Percentiles rank a stretch among this genome's conserved stretches.
Conservation (phyloP, 2,797 vertebrate genomes). For the Megalops cyprinoides region DNA sequence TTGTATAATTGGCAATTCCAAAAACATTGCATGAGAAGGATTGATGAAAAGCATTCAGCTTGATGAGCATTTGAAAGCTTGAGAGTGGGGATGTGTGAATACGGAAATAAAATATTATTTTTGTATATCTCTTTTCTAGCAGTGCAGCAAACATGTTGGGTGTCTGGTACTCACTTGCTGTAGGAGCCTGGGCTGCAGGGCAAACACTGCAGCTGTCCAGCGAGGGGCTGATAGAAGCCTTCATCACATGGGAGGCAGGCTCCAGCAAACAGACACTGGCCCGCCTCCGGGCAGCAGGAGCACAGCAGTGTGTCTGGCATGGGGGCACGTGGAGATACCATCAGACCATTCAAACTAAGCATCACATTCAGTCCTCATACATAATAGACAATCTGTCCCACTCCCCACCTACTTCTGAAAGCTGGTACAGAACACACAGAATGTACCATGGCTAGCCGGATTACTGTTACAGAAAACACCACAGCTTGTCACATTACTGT, state of each 20-base stretch:
- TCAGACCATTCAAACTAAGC: neutral
- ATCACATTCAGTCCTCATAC: neutral
- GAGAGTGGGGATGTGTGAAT: neutral
- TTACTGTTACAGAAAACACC: no score
- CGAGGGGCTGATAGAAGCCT: conserved; percentile 78
- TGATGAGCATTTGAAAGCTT: neutral
- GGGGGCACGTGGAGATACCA: neutral
- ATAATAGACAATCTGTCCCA: neutral
- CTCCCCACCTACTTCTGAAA: neutral
- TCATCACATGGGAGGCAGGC: conserved; percentile 73
- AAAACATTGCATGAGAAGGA: neutral
- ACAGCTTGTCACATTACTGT: neutral
- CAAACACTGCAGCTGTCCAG: conserved; percentile 73
- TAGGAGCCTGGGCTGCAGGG: conserved; percentile 79
- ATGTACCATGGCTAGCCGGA: neutral
- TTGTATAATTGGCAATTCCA: neutral
- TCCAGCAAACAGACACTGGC: conserved; percentile 68
- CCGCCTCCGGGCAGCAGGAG: conserved; percentile 70
- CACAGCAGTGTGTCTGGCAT: conserved; percentile 76
- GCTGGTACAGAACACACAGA: no score
- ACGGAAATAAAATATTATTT: no score
- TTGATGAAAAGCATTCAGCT: neutral
- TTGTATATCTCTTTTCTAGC: no score
- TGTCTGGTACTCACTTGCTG: conserved; percentile 71
- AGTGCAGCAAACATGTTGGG: no score